Evolutionary conservation across 2,797 vertebrate species (phyloP).

Genomic region (Hozukius guyotensis): DNA sequence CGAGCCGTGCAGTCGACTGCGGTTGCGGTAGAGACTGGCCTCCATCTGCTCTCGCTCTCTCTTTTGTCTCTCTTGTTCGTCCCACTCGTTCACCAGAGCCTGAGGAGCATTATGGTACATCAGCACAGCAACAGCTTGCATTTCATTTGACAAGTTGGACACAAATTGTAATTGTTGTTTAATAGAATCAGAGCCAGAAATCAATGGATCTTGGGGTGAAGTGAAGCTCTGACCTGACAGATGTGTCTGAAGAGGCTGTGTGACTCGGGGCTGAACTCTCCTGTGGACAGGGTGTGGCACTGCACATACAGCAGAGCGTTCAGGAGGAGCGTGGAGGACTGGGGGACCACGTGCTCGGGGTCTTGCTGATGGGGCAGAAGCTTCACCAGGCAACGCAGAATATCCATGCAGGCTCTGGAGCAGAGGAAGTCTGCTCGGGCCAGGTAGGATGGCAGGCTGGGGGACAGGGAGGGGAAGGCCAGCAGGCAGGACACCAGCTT

Average conservation of each 20-base stretch:
- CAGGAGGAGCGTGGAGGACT: constrained; percentile 86
- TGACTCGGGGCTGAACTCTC: constrained; percentile 86
- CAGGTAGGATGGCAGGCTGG: constrained; percentile 85
- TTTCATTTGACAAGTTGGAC: neutral
- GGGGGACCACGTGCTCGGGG: constrained; percentile 72
- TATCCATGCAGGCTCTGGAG: constrained; percentile 86
- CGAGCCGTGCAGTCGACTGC: constrained; percentile 82
- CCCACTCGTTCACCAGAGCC: constrained; percentile 96
- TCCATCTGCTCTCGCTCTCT: constrained; percentile 87
- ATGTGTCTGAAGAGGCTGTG: constrained; percentile 90
- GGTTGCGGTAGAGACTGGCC: constrained; percentile 88
- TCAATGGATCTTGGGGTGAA: neutral
- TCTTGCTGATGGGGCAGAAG: constrained; percentile 82
- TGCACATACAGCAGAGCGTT: constrained; percentile 89
- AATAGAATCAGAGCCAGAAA: neutral
- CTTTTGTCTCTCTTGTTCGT: constrained; percentile 88
- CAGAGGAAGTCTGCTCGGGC: constrained; percentile 90
- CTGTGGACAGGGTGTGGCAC: constrained; percentile 87
- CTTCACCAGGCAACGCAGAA: constrained; percentile 84
- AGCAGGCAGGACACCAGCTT: constrained; percentile 85
- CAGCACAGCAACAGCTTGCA: neutral
- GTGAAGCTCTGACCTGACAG: constrained; percentile 86
- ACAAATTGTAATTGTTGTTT: neutral
- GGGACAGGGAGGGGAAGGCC: constrained; percentile 86
- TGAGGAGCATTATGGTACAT: constrained; percentile 53